Conservation (phyloP, 2,888 invertebrate species). For the Pogonocherus hispidulus region DNA sequence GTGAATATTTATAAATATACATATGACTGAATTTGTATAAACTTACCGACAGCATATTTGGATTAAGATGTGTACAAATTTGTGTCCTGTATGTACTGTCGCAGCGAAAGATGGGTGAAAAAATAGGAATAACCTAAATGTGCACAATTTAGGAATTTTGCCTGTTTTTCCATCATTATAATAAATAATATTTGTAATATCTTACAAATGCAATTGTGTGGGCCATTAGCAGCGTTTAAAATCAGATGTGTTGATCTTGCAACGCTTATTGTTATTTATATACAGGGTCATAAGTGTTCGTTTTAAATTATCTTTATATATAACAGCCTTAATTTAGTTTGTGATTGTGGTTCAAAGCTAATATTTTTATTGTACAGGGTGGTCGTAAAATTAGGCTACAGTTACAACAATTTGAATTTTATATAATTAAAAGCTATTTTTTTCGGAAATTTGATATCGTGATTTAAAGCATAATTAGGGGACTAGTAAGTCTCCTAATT, state of each 20-base stretch:
- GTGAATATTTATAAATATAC: slow-evolving; percentile 38
- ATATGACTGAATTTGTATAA: slow-evolving; percentile 36
- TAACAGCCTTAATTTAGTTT: not conserved
- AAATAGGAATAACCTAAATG: slow-evolving; percentile 6
- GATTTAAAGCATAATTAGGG: too few relatives aligned
- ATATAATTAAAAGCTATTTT: too few relatives aligned
- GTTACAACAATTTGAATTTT: too few relatives aligned
- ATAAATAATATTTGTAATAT: slow-evolving; percentile 7
- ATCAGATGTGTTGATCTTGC: slow-evolving; percentile 28
- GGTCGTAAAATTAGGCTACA: too few relatives aligned
- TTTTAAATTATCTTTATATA: not conserved
- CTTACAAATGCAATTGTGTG: slow-evolving; percentile 16
- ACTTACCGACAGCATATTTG: slow-evolving; percentile 18
- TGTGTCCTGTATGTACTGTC: slow-evolving; percentile 25
- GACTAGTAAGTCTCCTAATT: too few relatives aligned
- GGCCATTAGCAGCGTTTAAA: slow-evolving; percentile 18
- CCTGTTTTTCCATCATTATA: slow-evolving; percentile 11
- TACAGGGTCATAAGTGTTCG: slow-evolving; percentile 6
- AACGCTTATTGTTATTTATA: not conserved
- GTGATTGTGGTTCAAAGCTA: slow-evolving; percentile 16
- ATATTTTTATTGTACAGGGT: too few relatives aligned
- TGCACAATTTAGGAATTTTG: slow-evolving; percentile 9
- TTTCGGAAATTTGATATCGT: too few relatives aligned
- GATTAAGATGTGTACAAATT: slow-evolving; percentile 28
- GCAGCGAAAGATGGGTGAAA: slow-evolving; percentile 2